Conservation (phyloP, 2,113 vertebrate species). For the Connochaetes taurinus region DNA sequence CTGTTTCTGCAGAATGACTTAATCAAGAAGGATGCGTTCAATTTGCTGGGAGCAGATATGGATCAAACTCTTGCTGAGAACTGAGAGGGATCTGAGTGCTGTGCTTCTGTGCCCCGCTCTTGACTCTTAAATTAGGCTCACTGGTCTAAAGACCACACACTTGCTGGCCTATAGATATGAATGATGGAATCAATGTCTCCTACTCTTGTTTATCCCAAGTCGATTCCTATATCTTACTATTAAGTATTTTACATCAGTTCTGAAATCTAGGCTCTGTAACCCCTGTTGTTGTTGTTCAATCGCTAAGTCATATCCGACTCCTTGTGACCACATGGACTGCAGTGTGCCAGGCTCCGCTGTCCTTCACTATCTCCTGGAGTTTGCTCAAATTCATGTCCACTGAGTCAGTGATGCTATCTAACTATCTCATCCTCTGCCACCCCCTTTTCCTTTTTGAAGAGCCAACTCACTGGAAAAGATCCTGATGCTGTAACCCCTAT, state of each 20-base stretch:
- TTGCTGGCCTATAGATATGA: background rate
- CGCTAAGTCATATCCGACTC: background rate
- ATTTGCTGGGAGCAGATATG: background rate
- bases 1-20: background rate
- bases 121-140: background rate
- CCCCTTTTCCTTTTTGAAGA: background rate
- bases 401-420: background rate
- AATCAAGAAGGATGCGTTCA: background rate
- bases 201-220: background rate
- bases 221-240: background rate
- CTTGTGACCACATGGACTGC: background rate
- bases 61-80: background rate
- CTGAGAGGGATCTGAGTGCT: background rate
- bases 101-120: background rate
- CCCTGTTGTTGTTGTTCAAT: background rate
- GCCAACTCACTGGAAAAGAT: background rate
- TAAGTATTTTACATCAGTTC: background rate
- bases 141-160: background rate
- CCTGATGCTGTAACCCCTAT: background rate
- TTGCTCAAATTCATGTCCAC: background rate
- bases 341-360: fast-evolving
- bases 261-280: background rate
- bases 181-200: background rate
- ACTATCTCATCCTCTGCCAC: background rate
- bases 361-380: background rate